Base-by-base conservation (phyloP, 2,113 vertebrate genomes). In the Chlorodrepanis virens region DNA sequence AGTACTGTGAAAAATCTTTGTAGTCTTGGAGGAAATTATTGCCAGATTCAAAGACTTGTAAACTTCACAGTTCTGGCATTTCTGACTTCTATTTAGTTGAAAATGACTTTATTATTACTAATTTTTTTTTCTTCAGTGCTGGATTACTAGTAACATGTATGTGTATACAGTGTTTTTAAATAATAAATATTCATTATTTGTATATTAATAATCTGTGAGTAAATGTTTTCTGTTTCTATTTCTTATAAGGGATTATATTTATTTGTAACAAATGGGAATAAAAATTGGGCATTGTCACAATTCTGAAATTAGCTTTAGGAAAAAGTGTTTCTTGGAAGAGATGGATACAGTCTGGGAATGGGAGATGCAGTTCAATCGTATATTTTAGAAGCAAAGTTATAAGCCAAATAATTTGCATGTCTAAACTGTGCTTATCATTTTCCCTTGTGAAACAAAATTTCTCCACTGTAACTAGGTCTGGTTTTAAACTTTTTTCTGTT, bases 171-270 rank as follows among this genome's bases (percentile, higher is more conserved):
- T n/a, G 42, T 92, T 96, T 96, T 89, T 45, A 94, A 97, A 95
- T 91, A 93, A 96, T 85, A 93, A 79, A 63, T 97, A 96, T 71
- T 96, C 35, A 67, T 96, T 87, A 39, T 89, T 93, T 97, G 72
- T 90, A 76, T 96, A 29, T 92, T 94, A 94, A 88, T 89, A 93
- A 80, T 84, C 50, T 94, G 35, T 94, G 70, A 96, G 83, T 97
- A 96, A 95, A 39, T 12, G 8, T 39, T 65, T 82, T 89, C 49
- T 69, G n/a, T 93, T 97, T 96, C 56, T 95, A 74, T 75, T 95
- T 65, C 61, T 97, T 96, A 49, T 84, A 83, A 42, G 18, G 33
- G 33, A 45, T 87, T 84, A 54, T 95, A 79, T 42, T 91, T 97
- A 89, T 96, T 98, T 95, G 61, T 95, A 95, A 88, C 39, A 86